phyloP scores from a whole-genome alignment of 2,888 invertebrate species.

The Campoplex capitator region DNA sequence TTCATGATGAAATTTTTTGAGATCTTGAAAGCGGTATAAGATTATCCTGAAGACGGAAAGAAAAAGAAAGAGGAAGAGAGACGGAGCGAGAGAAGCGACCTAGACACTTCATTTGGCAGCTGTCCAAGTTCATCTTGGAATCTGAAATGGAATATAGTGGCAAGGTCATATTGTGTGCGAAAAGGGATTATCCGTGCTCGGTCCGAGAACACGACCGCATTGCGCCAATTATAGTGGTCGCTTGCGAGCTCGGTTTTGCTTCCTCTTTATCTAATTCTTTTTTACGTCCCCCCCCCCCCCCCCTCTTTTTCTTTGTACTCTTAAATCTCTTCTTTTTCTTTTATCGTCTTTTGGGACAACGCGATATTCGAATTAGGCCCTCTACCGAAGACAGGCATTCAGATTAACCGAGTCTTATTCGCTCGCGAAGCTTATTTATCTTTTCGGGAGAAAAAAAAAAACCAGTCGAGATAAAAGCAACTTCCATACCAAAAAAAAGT shows the following conservation, averaged over 20 bases:
- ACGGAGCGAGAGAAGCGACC: constrained; percentile 76
- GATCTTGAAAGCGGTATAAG: constrained; percentile 37
- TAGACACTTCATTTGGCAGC: constrained; percentile 82
- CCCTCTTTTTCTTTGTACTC: constrained; percentile 9
- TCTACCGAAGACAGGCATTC: constrained; percentile 47
- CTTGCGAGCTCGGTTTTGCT: constrained; percentile 52
- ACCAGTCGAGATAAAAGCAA: neutral
- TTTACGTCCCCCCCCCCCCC: neutral
- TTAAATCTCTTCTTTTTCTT: neutral
- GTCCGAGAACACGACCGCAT: constrained; percentile 80
- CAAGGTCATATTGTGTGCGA: constrained; percentile 82
- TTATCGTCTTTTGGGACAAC: constrained; percentile 11
- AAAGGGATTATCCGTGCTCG: constrained; percentile 81
- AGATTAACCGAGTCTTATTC: constrained; percentile 33
- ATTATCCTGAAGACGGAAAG: constrained; percentile 48
- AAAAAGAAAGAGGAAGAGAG: constrained; percentile 27
- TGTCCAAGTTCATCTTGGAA: constrained; percentile 82
- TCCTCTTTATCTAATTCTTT: constrained; percentile 47
- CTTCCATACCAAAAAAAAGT: neutral
- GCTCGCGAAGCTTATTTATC: neutral
- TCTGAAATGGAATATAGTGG: constrained; percentile 79
- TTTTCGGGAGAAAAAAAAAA: neutral
- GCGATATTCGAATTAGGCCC: constrained; percentile 52
- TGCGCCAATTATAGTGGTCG: constrained; percentile 79
- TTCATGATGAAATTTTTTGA: constrained; percentile 34